Percentiles rank a stretch among this genome's conserved stretches.
These are phyloP conservation scores for Odontocolon sp. DNA, from an alignment of 2,888 invertebrate species.

Conservation along the genomic window DNA sequence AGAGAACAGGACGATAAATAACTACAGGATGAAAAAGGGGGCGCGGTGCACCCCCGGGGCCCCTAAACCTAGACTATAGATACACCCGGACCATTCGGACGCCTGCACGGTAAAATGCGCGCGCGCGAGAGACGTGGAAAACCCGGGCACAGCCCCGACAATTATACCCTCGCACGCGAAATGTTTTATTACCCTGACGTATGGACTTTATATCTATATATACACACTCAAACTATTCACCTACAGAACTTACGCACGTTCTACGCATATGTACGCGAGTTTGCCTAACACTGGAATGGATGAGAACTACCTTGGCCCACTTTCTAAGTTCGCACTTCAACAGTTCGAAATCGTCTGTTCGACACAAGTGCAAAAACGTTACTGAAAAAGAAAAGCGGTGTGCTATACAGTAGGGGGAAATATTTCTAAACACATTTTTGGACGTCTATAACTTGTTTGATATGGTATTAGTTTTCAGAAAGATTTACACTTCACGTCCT, in stretches of 20 bases:
- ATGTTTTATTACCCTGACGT: slow-evolving; percentile 77
- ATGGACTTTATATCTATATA: slow-evolving; percentile 43
- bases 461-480: too few relatives aligned
- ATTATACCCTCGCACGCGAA: slow-evolving; percentile 79
- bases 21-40: slow-evolving; percentile 79
- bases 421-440: too few relatives aligned
- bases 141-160: slow-evolving; percentile 76
- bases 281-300: slow-evolving; percentile 12
- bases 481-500: too few relatives aligned
- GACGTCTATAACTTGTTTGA: too few relatives aligned
- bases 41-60: slow-evolving; percentile 78
- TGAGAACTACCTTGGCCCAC: slow-evolving; percentile 38
- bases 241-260: slow-evolving; percentile 38
- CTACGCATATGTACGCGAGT: slow-evolving; percentile 25
- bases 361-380: not conserved
- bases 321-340: slow-evolving; percentile 20
- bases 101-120: slow-evolving; percentile 56
- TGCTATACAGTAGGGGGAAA: too few relatives aligned
- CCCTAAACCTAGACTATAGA: slow-evolving; percentile 78
- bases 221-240: slow-evolving; percentile 2
- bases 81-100: slow-evolving; percentile 64
- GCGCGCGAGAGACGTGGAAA: slow-evolving; percentile 50
- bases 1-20: slow-evolving; percentile 76
- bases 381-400: not conserved
- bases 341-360: not conserved